Conservation (phyloP, 2,888 invertebrate genomes). For the Antitype chi region DNA sequence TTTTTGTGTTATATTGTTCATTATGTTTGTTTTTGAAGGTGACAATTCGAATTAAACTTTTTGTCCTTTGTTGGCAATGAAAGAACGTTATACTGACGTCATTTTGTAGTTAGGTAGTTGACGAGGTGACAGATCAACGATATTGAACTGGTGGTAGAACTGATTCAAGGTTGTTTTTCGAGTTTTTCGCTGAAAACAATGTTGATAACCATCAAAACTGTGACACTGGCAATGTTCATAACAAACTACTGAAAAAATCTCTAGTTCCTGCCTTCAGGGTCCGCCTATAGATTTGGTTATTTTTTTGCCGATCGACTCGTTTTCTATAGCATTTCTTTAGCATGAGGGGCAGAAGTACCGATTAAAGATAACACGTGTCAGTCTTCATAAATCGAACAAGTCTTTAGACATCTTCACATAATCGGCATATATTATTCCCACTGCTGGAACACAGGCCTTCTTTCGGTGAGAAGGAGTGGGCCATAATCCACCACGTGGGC, state of each 20-base stretch:
- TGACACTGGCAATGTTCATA: neutral
- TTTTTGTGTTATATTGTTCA: slow-evolving; percentile 38
- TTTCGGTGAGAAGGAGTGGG: no score
- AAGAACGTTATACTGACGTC: slow-evolving; percentile 17
- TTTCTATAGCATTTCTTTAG: neutral
- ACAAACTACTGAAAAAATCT: neutral
- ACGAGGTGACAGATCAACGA: slow-evolving; percentile 17
- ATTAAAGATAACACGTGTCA: neutral
- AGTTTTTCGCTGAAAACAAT: neutral
- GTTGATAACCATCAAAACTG: neutral
- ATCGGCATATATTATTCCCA: no score
- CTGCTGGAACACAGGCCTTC: no score
- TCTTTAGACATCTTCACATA: neutral
- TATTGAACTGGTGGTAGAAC: slow-evolving; percentile 5
- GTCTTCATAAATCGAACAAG: neutral
- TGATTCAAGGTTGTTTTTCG: slow-evolving; percentile 1
- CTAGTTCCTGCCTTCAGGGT: neutral
- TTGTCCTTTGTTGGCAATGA: slow-evolving; percentile 26
- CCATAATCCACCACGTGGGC: no score
- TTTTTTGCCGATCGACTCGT: neutral
- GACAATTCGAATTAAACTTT: slow-evolving; percentile 50
- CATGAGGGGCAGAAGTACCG: neutral
- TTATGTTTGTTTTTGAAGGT: slow-evolving; percentile 46
- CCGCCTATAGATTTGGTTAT: neutral
- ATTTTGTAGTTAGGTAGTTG: neutral